These are phyloP conservation scores for Dunckerocampus dactyliophorus DNA, from an alignment of 2,113 vertebrate species.

Conservation along the genomic window DNA sequence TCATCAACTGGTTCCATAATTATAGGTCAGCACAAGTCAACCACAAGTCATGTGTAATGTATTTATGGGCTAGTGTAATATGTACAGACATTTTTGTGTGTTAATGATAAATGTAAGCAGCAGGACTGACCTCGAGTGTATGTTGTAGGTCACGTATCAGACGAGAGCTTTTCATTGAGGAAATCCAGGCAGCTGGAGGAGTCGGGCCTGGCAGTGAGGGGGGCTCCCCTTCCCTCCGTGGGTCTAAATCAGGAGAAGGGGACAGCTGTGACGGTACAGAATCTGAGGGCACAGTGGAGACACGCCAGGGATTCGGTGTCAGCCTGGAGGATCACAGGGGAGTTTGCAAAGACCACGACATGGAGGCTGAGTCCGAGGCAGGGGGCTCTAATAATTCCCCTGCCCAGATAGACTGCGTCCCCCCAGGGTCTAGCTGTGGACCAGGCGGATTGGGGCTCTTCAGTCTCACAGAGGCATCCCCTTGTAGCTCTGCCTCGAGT, in stretches of 20 bases:
- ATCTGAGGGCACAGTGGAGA: conserved; percentile 82
- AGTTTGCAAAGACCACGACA: conserved; percentile 70
- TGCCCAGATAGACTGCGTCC: conserved; percentile 74
- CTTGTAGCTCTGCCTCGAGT: conserved; percentile 70
- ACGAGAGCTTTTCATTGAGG: conserved; percentile 95
- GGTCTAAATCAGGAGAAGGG: conserved; percentile 85
- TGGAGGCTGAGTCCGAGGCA: conserved; percentile 76
- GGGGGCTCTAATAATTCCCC: conserved; percentile 77
- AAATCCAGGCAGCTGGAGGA: conserved; percentile 92
- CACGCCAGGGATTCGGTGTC: conserved; percentile 64
- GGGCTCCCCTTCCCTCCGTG: conserved; percentile 82
- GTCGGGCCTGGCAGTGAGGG: conserved; percentile 76
- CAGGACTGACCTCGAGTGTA: conserved; percentile 44
- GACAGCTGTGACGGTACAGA: conserved; percentile 97
- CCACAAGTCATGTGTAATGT: neutral
- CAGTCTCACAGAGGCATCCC: conserved; percentile 82
- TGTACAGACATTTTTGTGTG: neutral
- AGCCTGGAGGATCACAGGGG: conserved; percentile 76
- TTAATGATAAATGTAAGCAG: conserved; percentile 1
- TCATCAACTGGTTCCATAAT: conserved; percentile 99
- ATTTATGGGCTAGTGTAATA: neutral
- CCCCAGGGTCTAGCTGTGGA: conserved; percentile 84
- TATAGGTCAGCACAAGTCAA: conserved; percentile 87
- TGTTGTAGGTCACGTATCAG: conserved; percentile 91
- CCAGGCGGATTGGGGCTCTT: conserved; percentile 81